phyloP scores from a whole-genome alignment of 2,113 vertebrate genomes.

The Menidia beryllina region DNA sequence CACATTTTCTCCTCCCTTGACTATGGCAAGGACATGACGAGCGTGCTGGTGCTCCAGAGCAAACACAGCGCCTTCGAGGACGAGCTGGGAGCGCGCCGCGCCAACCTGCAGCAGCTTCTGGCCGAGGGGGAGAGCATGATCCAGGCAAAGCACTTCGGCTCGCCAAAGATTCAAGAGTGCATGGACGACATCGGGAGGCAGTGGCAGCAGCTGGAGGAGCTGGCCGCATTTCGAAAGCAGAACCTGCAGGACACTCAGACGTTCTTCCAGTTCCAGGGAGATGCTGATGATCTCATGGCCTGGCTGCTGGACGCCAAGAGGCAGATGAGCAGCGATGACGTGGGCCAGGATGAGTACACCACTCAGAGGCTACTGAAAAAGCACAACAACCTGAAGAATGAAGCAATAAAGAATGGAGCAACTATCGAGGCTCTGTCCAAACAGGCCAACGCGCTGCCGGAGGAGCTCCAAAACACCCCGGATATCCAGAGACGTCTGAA shows the following conservation, averaged over 20 bases:
- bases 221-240: conserved; percentile 89
- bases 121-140: conserved; percentile 85
- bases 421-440: conserved; percentile 85
- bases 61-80: conserved; percentile 94
- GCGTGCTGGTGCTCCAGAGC: conserved; percentile 89
- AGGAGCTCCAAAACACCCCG: conserved; percentile 88
- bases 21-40: conserved; percentile 93
- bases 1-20: conserved; percentile 94
- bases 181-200: conserved; percentile 81
- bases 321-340: conserved; percentile 85
- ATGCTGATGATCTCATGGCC: conserved; percentile 89
- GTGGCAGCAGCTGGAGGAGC: conserved; percentile 93
- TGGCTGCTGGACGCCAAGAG: conserved; percentile 88
- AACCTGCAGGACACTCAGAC: conserved; percentile 88
- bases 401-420: conserved; percentile 82
- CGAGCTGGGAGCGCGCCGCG: conserved; percentile 86
- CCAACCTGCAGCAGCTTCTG: conserved; percentile 83
- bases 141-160: conserved; percentile 81
- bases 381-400: conserved; percentile 87
- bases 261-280: conserved; percentile 96
- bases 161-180: conserved; percentile 81
- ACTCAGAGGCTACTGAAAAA: conserved; percentile 88
- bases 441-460: conserved; percentile 86
- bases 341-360: conserved; percentile 92
- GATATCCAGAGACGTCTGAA: conserved; percentile 87